Evolutionary conservation across 30 jellyfish, hydroid and myxozoan genomes (phyloP), one percentile per base, ranked within the genome.

Genomic region (Hydractinia symbiolongicarpus): DNA sequence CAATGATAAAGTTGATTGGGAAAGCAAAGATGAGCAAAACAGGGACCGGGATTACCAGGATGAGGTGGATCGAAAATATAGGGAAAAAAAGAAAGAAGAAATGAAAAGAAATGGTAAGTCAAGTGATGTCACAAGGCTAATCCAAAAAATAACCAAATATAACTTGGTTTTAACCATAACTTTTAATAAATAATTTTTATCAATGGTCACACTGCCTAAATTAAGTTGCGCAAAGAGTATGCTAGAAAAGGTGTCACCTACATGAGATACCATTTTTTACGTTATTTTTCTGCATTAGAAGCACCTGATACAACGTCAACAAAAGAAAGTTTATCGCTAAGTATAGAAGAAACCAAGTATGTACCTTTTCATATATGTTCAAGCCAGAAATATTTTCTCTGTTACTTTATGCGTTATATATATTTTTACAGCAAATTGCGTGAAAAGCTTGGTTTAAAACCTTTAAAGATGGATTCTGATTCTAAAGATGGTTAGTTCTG

Each of bases 341-440:
- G 98, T 82, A 91, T 91, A 4, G 96, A 91, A 66, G 98, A 91
- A 81, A 91, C 98, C 15, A 90, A 90, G 97, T 90, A 70, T 40
- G 97, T 9, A 7, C 14, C n/a, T 9, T 15, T 13, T 54, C 7
- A 4, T 44, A 8, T 5, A 64, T 79, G 44, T 30, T 30, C 2
- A 30, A 30, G 44, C 44, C 44, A 30, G 44, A 30, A 30, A 30
- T 49, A 56, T 15, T 51, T 15, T 55, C 61, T 21, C 9, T 60
- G 57, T 78, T 7, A 78, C 61, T 19, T 8, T 7, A 19, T 15
- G 8, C 1, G 84, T 40, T 61, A 55, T 78, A 55, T 53, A 44
- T 53, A 40, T 82, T 49, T 21, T 71, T 77, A 20, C 67, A 90
- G 97, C 88, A 91, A 86, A 75, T 84, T 91, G 71, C 81, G 98